phyloP scores from a whole-genome alignment of 2,113 vertebrate species.

The Procavia capensis region DNA sequence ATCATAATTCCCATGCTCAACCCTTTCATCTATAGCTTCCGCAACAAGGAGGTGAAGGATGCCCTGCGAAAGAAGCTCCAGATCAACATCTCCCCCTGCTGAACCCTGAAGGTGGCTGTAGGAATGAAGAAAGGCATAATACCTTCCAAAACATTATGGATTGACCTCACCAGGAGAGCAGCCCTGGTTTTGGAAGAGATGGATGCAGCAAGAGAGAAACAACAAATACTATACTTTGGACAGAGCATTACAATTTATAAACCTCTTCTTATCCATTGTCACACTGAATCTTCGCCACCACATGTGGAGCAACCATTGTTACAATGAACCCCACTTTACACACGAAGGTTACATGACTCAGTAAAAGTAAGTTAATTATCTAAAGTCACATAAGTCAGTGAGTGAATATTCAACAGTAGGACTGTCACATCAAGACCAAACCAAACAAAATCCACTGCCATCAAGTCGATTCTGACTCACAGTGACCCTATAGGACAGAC shows the following conservation, averaged over 20 bases:
- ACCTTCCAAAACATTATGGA: not conserved
- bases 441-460: too few species aligned
- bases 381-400: not conserved
- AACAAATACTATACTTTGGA: not conserved
- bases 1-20: conserved; percentile 65
- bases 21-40: conserved; percentile 69
- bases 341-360: not conserved
- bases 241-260: not conserved
- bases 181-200: not conserved
- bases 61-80: conserved; percentile 37
- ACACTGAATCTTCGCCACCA: not conserved
- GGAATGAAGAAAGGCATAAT: not conserved
- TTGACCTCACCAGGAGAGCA: not conserved
- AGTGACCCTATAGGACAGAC: too few species aligned
- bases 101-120: not conserved
- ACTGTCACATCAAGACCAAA: too few species aligned
- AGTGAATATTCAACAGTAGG: not conserved
- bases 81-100: not conserved
- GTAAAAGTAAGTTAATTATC: not conserved
- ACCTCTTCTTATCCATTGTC: not conserved
- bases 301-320: not conserved
- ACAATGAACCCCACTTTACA: not conserved
- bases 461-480: too few species aligned
- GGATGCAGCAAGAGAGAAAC: not conserved
- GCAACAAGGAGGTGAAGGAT: conserved; percentile 56